These are phyloP conservation scores for Mythimna ferrago DNA, from an alignment of 2,888 invertebrate species.

Conservation along the genomic window DNA sequence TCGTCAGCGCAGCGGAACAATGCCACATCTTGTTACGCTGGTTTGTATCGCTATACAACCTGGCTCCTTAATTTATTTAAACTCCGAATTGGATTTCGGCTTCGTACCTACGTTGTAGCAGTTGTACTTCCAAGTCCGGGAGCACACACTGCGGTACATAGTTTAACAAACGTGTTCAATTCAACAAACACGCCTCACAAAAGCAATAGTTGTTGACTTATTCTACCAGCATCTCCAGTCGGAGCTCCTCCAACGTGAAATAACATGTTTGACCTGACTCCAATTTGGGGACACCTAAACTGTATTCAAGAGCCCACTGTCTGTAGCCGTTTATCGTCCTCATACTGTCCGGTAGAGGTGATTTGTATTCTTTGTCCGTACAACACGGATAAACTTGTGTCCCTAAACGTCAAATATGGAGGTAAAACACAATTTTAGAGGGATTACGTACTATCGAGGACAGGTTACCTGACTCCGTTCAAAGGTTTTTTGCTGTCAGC, in stretches of 20 bases:
- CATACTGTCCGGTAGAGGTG: slow-evolving; percentile 32
- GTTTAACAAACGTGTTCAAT: slow-evolving; percentile 51
- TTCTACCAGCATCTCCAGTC: slow-evolving; percentile 41
- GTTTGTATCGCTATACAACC: slow-evolving; percentile 30
- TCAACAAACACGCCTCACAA: slow-evolving; percentile 47
- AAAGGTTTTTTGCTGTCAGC: slow-evolving; percentile 58
- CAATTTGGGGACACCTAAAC: slow-evolving; percentile 37
- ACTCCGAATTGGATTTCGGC: slow-evolving; percentile 40
- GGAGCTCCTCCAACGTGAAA: slow-evolving; percentile 33
- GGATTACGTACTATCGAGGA: slow-evolving; percentile 48
- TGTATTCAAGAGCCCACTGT: slow-evolving; percentile 43
- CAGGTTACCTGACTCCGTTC: slow-evolving; percentile 52
- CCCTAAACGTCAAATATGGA: slow-evolving; percentile 58
- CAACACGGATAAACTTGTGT: slow-evolving; percentile 48
- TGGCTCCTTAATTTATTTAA: slow-evolving; percentile 46
- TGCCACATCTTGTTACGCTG: slow-evolving; percentile 31
- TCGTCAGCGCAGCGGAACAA: slow-evolving; percentile 46
- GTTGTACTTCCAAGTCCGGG: slow-evolving; percentile 32
- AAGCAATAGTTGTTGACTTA: slow-evolving; percentile 47
- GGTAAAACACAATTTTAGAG: slow-evolving; percentile 59
- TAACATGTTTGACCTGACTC: slow-evolving; percentile 46
- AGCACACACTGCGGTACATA: slow-evolving; percentile 46
- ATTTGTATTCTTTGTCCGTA: slow-evolving; percentile 63
- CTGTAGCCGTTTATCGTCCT: slow-evolving; percentile 30
- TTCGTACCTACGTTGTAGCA: slow-evolving; percentile 29